phyloP scores from a whole-genome alignment of 2,113 vertebrate genomes.

The Gymnobelideus leadbeateri region DNA sequence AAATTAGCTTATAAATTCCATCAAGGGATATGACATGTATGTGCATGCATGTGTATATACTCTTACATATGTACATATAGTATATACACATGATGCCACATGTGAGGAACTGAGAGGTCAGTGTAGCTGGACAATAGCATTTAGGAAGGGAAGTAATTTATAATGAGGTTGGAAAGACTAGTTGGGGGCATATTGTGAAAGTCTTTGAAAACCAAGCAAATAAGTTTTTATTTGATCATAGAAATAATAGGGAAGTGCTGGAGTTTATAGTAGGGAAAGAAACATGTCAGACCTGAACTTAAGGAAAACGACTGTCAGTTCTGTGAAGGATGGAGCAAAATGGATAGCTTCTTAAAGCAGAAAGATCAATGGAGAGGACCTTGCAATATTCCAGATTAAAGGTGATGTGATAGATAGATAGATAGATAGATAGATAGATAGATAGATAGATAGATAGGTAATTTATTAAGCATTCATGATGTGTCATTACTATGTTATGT shows the following conservation, averaged over 20 bases:
- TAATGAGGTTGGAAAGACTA: not conserved
- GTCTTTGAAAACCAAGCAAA: not conserved
- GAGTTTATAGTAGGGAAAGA: not conserved
- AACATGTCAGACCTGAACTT: not conserved
- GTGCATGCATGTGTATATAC: too few relatives aligned
- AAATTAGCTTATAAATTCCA: not conserved
- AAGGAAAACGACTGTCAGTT: not conserved
- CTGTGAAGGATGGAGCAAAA: too few relatives aligned
- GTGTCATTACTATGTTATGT: not conserved
- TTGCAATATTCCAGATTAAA: not conserved
- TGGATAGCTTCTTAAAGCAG: not conserved
- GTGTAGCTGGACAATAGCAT: not conserved
- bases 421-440: too few relatives aligned
- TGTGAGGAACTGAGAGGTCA: not conserved
- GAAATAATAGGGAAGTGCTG: not conserved
- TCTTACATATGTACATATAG: too few relatives aligned
- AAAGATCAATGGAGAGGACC: not conserved
- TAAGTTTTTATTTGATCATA: not conserved
- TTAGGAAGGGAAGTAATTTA: not conserved
- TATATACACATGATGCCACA: too few relatives aligned
- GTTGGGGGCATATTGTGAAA: not conserved
- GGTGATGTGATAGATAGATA: not conserved
- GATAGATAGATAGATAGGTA: not conserved
- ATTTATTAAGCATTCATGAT: not conserved
- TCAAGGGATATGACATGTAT: not conserved